Percentiles rank a stretch among this genome's conserved stretches.
Evolutionary conservation across 2,113 vertebrate genomes (phyloP).

Genomic region (Hucho hucho): DNA sequence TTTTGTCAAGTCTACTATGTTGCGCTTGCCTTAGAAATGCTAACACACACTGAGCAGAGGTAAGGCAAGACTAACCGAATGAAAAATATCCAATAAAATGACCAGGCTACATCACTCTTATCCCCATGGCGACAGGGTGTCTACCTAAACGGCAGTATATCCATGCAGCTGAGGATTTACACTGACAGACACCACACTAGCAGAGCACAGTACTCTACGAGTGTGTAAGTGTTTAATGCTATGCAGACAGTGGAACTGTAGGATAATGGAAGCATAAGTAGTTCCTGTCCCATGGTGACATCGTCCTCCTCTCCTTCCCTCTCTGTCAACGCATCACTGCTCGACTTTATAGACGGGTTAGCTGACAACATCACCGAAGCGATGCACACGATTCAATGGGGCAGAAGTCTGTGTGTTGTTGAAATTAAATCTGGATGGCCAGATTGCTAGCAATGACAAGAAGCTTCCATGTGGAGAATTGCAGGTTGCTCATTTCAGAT

Average conservation of each 20-base stretch:
- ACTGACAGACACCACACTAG: conserved; percentile 36
- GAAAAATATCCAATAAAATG: background rate
- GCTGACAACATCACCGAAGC: too few species aligned
- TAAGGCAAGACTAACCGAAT: background rate
- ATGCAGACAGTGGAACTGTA: conserved; percentile 20
- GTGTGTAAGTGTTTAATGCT: conserved; percentile 45
- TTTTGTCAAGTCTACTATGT: too few species aligned
- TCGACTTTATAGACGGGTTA: conserved; percentile 4
- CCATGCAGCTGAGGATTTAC: conserved; percentile 27
- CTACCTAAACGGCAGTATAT: background rate
- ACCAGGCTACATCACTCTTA: background rate
- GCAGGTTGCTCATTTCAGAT: too few species aligned
- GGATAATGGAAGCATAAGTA: conserved; percentile 38
- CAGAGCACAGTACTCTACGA: conserved; percentile 18
- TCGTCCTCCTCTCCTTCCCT: background rate
- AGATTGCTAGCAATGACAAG: too few species aligned
- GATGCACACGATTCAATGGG: too few species aligned
- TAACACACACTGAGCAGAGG: background rate
- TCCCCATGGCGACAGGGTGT: conserved; percentile 21
- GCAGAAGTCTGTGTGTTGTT: too few species aligned
- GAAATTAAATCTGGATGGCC: too few species aligned
- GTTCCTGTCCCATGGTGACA: background rate
- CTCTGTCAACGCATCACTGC: background rate
- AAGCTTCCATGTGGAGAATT: too few species aligned
- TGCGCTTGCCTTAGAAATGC: background rate